Conservation (phyloP, 2,888 invertebrate genomes). For the Drosophila peninsularis region DNA sequence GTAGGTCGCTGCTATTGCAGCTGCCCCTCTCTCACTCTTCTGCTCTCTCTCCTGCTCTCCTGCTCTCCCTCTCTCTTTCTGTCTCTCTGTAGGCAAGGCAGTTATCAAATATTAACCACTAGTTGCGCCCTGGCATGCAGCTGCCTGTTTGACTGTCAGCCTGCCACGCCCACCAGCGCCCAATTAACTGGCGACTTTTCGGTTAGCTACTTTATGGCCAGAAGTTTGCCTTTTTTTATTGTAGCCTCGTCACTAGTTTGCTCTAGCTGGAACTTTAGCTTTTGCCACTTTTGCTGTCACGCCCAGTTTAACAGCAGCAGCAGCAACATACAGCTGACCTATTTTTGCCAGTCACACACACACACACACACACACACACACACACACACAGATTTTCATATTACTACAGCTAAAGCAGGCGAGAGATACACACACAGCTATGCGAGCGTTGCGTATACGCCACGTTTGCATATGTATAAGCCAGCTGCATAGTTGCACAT, state of each 20-base stretch:
- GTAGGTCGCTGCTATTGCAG: constrained; percentile 57
- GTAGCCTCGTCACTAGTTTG: neutral
- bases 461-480: constrained; percentile 28
- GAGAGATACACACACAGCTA: constrained; percentile 40
- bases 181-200: constrained; percentile 68
- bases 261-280: constrained; percentile 64
- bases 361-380: constrained; percentile 24
- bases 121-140: constrained; percentile 56
- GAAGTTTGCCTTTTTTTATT: constrained; percentile 29
- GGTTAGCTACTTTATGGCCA: constrained; percentile 58
- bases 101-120: constrained; percentile 79
- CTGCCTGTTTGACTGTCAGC: constrained; percentile 8
- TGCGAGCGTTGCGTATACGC: constrained; percentile 49
- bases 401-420: constrained; percentile 61
- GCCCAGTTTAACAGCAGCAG: constrained; percentile 69
- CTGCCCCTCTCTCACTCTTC: neutral
- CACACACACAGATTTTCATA: constrained; percentile 57
- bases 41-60: neutral
- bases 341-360: constrained; percentile 13
- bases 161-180: constrained; percentile 69
- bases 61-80: no score
- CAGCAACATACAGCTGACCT: constrained; percentile 16
- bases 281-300: constrained; percentile 75
- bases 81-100: constrained; percentile 45
- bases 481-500: constrained; percentile 2